Evolutionary conservation across 2,797 vertebrate genomes (phyloP).

Genomic region (Scolopax bukidnonensis): DNA sequence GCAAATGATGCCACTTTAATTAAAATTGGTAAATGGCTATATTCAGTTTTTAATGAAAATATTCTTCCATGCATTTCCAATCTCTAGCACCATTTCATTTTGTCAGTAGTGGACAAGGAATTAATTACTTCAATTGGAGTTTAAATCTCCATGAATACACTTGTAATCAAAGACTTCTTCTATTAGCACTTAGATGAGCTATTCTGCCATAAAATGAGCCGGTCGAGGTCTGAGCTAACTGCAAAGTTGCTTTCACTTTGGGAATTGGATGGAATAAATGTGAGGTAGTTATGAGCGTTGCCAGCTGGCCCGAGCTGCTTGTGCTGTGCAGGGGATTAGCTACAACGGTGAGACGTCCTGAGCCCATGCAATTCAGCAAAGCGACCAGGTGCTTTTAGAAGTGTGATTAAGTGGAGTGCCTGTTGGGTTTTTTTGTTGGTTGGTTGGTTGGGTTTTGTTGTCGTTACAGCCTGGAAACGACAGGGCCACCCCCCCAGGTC

Average conservation of each 20-base stretch:
- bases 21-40: constrained; percentile 1
- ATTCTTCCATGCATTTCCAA: constrained; percentile 23
- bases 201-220: not conserved
- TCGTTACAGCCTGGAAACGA: not conserved
- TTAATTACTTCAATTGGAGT: constrained; percentile 49
- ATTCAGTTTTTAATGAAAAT: constrained; percentile 63
- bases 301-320: constrained; percentile 44
- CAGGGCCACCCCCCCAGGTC: not conserved
- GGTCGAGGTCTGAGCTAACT: constrained; percentile 8
- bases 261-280: constrained; percentile 20
- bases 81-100: constrained; percentile 24
- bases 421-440: not conserved
- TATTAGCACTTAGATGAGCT: constrained; percentile 48
- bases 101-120: constrained; percentile 22
- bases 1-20: constrained; percentile 15
- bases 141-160: constrained; percentile 15
- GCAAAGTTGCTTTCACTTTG: not conserved
- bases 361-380: not conserved
- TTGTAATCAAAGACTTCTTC: constrained; percentile 34
- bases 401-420: not conserved
- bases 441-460: not conserved
- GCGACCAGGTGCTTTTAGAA: constrained; percentile 29
- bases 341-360: not conserved
- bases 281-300: not conserved
- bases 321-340: constrained; percentile 7